Conservation (phyloP, 2,888 invertebrate species). For the Rapana venosa region DNA sequence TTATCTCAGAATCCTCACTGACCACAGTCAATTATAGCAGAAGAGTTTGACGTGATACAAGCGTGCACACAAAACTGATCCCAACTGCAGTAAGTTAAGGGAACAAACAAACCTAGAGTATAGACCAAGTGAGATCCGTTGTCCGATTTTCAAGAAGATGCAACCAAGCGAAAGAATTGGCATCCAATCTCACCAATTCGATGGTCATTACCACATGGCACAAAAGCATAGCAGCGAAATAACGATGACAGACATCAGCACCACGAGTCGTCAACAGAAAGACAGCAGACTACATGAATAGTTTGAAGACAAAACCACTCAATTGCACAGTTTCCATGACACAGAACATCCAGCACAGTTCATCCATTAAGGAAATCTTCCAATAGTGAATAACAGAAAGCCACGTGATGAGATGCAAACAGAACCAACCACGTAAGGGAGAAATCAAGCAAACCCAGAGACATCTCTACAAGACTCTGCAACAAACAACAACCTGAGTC, state of each 20-base stretch:
- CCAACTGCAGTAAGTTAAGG: neutral
- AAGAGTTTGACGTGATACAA: neutral
- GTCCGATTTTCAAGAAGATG: conserved; percentile 16
- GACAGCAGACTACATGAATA: conserved; percentile 27
- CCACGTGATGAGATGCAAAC: neutral
- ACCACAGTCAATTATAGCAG: neutral
- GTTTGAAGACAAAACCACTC: conserved; percentile 17
- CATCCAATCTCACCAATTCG: neutral
- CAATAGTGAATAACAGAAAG: neutral
- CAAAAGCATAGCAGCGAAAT: neutral
- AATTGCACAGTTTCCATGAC: neutral
- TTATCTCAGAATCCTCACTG: neutral
- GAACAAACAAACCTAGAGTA: neutral
- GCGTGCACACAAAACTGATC: neutral
- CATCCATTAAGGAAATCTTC: no score
- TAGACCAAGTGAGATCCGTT: neutral
- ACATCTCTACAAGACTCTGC: neutral
- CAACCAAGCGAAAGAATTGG: neutral
- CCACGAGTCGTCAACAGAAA: conserved; percentile 2
- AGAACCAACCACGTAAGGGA: neutral
- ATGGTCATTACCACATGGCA: neutral
- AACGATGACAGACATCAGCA: conserved; percentile 18
- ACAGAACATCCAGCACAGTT: neutral
- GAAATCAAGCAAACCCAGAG: no score
- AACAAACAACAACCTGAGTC: conserved; percentile 23